phyloP scores from a whole-genome alignment of 35 echinoderm and acorn worm species.

The Anneissia japonica region DNA sequence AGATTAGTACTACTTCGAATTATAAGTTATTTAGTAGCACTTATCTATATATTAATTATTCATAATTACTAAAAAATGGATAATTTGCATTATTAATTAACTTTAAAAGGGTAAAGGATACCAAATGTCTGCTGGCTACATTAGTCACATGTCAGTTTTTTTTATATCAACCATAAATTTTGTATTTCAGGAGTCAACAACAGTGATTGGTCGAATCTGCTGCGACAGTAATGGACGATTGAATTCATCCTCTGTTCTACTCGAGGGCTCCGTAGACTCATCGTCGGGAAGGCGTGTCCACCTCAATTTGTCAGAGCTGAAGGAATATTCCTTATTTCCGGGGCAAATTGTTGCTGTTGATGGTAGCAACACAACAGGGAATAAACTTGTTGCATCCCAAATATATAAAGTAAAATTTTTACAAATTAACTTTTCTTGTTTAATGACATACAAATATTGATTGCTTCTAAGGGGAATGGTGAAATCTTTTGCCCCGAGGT shows the following conservation, averaged over 20 bases:
- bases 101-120: neutral
- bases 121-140: neutral
- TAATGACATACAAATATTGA: no score
- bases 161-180: neutral
- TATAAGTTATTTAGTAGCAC: no score
- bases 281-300: slow-evolving; percentile 63
- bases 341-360: slow-evolving; percentile 83
- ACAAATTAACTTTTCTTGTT: neutral
- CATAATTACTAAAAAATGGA: no score
- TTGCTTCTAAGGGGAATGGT: no score
- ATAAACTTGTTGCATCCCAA: slow-evolving; percentile 72
- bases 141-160: slow-evolving; percentile 1
- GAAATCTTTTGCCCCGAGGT: no score
- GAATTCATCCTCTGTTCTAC: slow-evolving; percentile 73
- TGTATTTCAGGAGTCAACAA: slow-evolving; percentile 56
- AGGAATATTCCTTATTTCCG: slow-evolving; percentile 76
- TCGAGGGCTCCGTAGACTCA: slow-evolving; percentile 78
- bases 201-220: slow-evolving; percentile 73
- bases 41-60: no score
- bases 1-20: no score
- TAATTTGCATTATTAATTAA: no score
- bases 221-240: slow-evolving; percentile 83
- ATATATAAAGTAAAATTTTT: slow-evolving; percentile 58
- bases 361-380: slow-evolving; percentile 60
- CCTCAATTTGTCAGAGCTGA: slow-evolving; percentile 46